Evolutionary conservation across 2,113 vertebrate species (phyloP), one percentile per base, ranked within the genome.

Genomic region (Struthidea cinerea): DNA sequence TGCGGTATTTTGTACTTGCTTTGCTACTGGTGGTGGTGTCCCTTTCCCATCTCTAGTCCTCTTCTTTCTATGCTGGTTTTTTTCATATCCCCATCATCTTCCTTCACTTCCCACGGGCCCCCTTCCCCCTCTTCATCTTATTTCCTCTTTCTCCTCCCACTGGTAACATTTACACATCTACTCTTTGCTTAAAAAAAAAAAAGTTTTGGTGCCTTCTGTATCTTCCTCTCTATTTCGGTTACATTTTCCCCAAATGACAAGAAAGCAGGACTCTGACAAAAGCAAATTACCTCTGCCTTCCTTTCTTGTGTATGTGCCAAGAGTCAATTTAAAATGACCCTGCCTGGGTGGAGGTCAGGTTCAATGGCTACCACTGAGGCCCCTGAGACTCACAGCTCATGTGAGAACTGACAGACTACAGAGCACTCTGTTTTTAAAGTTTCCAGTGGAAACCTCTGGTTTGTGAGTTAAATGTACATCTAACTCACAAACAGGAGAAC

Each of bases 371-470:
- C 92, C 70, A 50, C 42, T 50, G 63, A 57, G 85, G 35, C 92
- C 90, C 86, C 30, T 35, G 90, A 80, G 95, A 77, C 75, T 61
- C 88, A 49, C 46, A 74, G 82, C 68, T 93, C 59, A 92, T 89
- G 96, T 95, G 96, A 95, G 86, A 96, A 41, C 63, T 94, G 96
- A 95, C 86, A 93, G 83, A 94, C 76, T 77, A 74, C 94, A 95
- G 94, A 95, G 30, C 42, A 4, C 64, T 90, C 55, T 77, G 59
- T 0, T 70, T 87, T 94, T 90, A 70, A 69, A 46, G 50, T 88
- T 92, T 95, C 55, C 76, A 93, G 35, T 61, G 59, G 59, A 90
- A 92, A 69, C 39, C 63, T 92, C 76, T 88, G 88, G n/a, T 82
- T 85, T 83, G 75, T 88, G 63, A 92, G 70, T 91, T 87, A 87